Conservation (phyloP, 2,888 invertebrate species). For the Meghimatium bilineatum region DNA sequence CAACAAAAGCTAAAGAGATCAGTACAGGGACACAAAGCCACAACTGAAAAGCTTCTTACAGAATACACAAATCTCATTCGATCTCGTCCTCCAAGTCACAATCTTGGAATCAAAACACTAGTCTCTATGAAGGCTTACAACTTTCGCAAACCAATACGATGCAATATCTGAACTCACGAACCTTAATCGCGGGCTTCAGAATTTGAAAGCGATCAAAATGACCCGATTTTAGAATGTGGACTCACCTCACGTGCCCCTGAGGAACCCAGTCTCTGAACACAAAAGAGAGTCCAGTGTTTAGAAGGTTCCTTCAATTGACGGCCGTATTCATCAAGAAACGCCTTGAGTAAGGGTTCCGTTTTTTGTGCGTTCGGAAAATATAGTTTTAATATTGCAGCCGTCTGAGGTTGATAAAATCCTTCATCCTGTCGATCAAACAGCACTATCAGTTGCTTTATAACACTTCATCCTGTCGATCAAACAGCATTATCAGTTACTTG, state of each 20-base stretch:
- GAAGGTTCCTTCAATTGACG: conserved; percentile 18
- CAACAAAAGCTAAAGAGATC: not conserved
- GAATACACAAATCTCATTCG: not conserved
- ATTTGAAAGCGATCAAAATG: conserved; percentile 43
- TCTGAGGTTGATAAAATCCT: not conserved
- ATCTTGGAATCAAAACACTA: conserved; percentile 24
- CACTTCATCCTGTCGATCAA: not conserved
- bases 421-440: not conserved
- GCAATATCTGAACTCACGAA: conserved; percentile 33
- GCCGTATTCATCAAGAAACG: conserved; percentile 4
- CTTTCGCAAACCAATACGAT: conserved; percentile 5
- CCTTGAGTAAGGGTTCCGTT: conserved; percentile 23
- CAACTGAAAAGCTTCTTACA: conserved; percentile 9
- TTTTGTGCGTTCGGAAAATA: not conserved
- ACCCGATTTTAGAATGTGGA: conserved; percentile 31
- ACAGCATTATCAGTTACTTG: not conserved
- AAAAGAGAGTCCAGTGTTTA: conserved; percentile 26
- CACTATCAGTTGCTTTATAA: not conserved
- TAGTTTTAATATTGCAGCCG: not conserved
- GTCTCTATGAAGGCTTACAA: conserved; percentile 21
- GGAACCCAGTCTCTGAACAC: conserved; percentile 25
- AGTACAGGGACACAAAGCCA: not conserved
- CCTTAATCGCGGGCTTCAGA: conserved; percentile 41
- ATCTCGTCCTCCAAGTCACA: not conserved
- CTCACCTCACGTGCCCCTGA: conserved; percentile 18